These are phyloP conservation scores for Acipenser transmontanus DNA, from an alignment of 2,797 vertebrate species.

Conservation along the genomic window DNA sequence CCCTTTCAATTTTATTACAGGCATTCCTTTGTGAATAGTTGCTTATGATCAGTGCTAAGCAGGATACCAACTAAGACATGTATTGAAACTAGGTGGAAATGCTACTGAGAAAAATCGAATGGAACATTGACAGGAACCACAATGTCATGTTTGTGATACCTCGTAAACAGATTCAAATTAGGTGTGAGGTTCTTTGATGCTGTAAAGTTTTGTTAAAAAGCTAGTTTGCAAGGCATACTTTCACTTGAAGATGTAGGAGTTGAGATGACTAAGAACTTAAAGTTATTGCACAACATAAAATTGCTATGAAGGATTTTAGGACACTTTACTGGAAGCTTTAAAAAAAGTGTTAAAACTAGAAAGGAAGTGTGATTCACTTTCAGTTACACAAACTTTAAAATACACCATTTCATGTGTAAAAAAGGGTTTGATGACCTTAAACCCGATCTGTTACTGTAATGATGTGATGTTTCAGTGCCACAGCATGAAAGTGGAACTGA, in stretches of 20 bases:
- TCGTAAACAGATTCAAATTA: conserved; percentile 39
- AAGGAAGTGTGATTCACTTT: no score
- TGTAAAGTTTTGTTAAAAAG: conserved; percentile 4
- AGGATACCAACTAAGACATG: conserved; percentile 35
- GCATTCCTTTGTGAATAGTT: conserved; percentile 50
- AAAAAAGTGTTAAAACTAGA: no score
- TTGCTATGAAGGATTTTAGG: no score
- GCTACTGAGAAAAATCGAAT: conserved; percentile 63
- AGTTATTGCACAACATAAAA: no score
- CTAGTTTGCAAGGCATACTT: not conserved
- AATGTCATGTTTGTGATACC: conserved; percentile 49
- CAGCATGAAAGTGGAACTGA: no score
- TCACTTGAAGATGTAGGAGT: not conserved
- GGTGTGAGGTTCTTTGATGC: conserved; percentile 9
- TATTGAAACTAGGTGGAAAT: conserved; percentile 60
- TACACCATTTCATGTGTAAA: no score
- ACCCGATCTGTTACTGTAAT: no score
- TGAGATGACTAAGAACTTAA: not conserved
- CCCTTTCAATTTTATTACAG: conserved; percentile 48
- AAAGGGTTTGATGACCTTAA: no score
- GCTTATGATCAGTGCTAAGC: conserved; percentile 47
- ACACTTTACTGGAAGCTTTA: no score
- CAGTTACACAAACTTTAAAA: no score
- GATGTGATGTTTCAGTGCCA: no score
- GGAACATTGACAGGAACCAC: conserved; percentile 55